Conservation (phyloP, 2,113 vertebrate genomes). For the Pluvianellus socialis region DNA sequence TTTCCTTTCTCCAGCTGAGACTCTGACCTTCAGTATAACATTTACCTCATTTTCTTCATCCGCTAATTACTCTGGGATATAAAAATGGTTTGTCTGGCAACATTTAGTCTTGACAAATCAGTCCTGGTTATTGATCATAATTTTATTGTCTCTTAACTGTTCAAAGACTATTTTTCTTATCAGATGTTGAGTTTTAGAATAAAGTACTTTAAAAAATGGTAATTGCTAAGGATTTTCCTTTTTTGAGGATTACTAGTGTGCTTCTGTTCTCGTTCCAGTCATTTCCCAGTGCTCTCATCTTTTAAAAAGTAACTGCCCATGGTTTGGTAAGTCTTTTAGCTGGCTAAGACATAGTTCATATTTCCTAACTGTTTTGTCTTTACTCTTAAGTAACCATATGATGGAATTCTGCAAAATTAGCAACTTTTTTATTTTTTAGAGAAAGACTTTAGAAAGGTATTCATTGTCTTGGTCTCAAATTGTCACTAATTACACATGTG, state of each 20-base stretch:
- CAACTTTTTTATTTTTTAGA: not conserved
- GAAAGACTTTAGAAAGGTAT: not conserved
- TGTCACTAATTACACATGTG: not conserved
- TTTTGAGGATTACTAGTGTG: not conserved
- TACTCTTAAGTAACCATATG: not conserved
- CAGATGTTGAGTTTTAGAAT: not conserved
- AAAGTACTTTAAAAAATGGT: not conserved
- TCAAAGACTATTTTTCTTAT: conserved; percentile 20
- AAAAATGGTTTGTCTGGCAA: conserved; percentile 21
- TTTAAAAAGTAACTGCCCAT: not conserved
- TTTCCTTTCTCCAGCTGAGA: conserved; percentile 18
- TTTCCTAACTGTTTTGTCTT: not conserved
- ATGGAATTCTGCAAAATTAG: not conserved
- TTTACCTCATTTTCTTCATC: conserved; percentile 55
- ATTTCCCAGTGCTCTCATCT: not conserved
- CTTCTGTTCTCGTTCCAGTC: not conserved
- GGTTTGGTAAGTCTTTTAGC: not conserved
- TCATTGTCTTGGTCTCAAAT: not conserved
- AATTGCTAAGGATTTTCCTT: not conserved
- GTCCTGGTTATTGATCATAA: not conserved
- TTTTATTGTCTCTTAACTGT: not conserved
- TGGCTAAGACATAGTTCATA: not conserved
- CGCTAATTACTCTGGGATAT: conserved; percentile 18
- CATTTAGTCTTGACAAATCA: not conserved
- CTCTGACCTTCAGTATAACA: conserved; percentile 43